Base-by-base conservation (phyloP, 2,888 invertebrate species). In the Euplexia lucipara region DNA sequence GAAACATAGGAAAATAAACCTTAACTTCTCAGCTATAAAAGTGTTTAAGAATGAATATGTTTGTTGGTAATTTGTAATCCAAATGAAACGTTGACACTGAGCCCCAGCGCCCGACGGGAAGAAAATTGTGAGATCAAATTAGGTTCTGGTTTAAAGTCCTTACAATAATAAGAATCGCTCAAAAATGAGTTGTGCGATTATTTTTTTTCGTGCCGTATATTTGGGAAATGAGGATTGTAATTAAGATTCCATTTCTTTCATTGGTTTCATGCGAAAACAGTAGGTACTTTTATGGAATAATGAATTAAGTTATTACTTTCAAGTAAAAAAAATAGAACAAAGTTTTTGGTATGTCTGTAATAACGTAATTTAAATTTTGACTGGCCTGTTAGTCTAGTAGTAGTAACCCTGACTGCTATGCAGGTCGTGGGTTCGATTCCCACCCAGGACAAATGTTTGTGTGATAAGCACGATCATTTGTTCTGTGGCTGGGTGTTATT, bases 81-180 rank as follows among this genome's bases (percentile, higher is more conserved):
- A 87, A 91, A 91, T 90, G 92, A 92, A 93, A 92, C 90, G 92
- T 91, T 91, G 92, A 92, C 92, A 92, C 88, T 91, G 90, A 92
- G 92, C 92, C 88, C 84, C 89, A 79, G 90, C 88, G 84, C 84
- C 76, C 85, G 85, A 78, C 82, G 86, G 84, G 85, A 88, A 90
- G 90, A 91, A 92, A 92, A 93, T 93, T 92, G 92, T 91, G 80
- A 90, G 92, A 93, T 92, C 90, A 91, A 93, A 93, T 93, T 92
- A 93, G 90, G 90, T 90, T 82, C 85, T 81, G 88, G 86, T 89
- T 87, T 90, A 86, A 87, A 90, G 85, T 89, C 87, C 80, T 83
- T 84, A 85, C 88, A 89, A 91, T 90, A 91, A 91, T 90, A 91
- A 88, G 86, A 90, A 90, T 85, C 78, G 84, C 84, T 87, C 73